Base-by-base conservation (phyloP, 2,888 invertebrate species). In the Eupithecia subumbrata region DNA sequence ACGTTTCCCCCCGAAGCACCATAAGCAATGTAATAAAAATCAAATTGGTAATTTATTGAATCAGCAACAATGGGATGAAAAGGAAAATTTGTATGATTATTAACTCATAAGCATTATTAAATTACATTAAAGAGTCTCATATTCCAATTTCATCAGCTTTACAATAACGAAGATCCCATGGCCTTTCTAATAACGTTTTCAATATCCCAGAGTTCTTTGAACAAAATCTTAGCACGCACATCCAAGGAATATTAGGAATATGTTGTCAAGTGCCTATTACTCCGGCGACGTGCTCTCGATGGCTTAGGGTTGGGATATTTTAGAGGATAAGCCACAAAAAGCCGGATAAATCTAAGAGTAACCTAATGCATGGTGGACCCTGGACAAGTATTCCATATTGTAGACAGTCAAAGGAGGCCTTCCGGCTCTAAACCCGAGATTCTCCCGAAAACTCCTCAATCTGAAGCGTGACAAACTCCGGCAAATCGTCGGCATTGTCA, bases 201-300 rank as follows among this genome's bases (percentile, higher is more conserved):
- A 71, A 71, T 74, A 72, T 76, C 30, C 64, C 66, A 43, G 52
- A 60, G 68, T 70, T 37, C 25, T 45, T 71, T 69, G 71, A 71
- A 74, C 56, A 74, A 73, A 77, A 77, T 79, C 75, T 80, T 72
- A 48, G 52, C 72, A 75, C 73, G 76, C 69, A 70, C 76, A 34
- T 73, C 34, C 40, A 37, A 68, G 43, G 34, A 68, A 68, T 68
- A 68, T 68, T 43, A 68, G 75, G 77, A 78, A 76, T 81, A 79
- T 76, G 78, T 77, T 74, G 79, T 80, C 82, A 77, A 82, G 81
- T 79, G 76, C 78, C 78, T 80, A 80, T 82, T 80, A 81, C 79
- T 75, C 71, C 69, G 76, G 71, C 75, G 76, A 76, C 68, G 76
- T 43, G 68, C 9, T 68, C 48, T 52, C 60, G 52, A 43, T 52